Conservation (phyloP, 1,140 invertebrate genomes). For the Sminthurides bifidus region DNA sequence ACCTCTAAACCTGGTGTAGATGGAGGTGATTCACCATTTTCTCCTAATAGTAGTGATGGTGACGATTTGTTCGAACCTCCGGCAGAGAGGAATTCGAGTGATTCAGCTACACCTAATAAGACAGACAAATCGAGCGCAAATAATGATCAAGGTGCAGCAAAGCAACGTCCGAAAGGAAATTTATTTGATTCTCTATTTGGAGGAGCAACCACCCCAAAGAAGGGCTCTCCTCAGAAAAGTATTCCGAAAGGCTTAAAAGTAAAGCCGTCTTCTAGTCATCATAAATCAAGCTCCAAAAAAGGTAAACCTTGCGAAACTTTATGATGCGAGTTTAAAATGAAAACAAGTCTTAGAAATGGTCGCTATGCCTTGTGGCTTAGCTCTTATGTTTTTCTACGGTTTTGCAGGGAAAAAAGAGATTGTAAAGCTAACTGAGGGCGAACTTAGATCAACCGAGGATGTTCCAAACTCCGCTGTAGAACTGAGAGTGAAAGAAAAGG, state of each 20-base stretch:
- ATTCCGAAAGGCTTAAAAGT: conserved; percentile 12
- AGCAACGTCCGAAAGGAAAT: conserved; percentile 18
- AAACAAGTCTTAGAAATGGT: background rate
- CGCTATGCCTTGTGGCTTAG: too few relatives aligned
- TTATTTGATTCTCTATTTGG: conserved; percentile 33
- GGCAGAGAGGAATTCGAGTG: conserved; percentile 30
- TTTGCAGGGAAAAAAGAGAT: conserved; percentile 29
- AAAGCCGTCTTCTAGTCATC: conserved; percentile 10
- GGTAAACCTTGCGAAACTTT: conserved; percentile 2
- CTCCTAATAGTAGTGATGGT: conserved; percentile 67
- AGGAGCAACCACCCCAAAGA: conserved; percentile 4
- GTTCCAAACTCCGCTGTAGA: conserved; percentile 85
- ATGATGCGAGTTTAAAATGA: background rate
- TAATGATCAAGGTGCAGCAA: background rate
- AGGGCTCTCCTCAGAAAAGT: conserved; percentile 4
- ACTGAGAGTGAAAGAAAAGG: conserved; percentile 92
- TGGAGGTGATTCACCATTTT: conserved; percentile 59
- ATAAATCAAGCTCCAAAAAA: conserved; percentile 17
- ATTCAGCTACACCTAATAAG: conserved; percentile 36
- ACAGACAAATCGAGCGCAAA: conserved; percentile 32
- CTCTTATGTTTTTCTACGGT: too few relatives aligned
- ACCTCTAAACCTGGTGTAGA: background rate
- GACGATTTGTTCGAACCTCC: conserved; percentile 77
- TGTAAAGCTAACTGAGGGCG: conserved; percentile 29
- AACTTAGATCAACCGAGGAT: conserved; percentile 47